phyloP scores from a whole-genome alignment of 2,113 vertebrate species.

The Aphyosemion australe region DNA sequence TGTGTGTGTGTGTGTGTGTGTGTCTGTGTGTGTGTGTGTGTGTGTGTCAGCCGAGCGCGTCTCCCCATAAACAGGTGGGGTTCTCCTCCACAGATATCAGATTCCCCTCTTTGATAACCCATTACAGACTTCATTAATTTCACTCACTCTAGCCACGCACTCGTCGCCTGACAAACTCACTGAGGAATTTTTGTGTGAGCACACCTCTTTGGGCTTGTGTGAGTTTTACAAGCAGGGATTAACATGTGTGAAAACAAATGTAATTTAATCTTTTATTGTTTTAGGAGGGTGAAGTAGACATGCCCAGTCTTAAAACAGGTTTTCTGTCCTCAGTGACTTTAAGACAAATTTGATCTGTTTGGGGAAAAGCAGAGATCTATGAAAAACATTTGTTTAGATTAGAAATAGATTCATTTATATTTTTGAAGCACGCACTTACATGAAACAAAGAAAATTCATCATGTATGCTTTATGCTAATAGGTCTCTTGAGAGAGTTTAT shows the following conservation, averaged over 20 bases:
- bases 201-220: slow-evolving; percentile 65
- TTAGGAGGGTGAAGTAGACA: slow-evolving; percentile 49
- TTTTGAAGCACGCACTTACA: background rate
- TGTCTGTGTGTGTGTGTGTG: slow-evolving; percentile 1
- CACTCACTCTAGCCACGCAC: slow-evolving; percentile 61
- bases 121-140: slow-evolving; percentile 79
- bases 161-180: slow-evolving; percentile 58
- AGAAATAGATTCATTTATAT: background rate
- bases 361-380: background rate
- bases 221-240: slow-evolving; percentile 74
- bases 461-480: slow-evolving; percentile 20
- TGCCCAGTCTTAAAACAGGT: slow-evolving; percentile 33
- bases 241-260: slow-evolving; percentile 78
- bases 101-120: slow-evolving; percentile 79
- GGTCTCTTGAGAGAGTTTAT: slow-evolving; percentile 38
- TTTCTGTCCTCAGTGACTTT: background rate
- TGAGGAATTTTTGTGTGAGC: slow-evolving; percentile 68
- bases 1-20: slow-evolving; percentile 5
- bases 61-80: slow-evolving; percentile 72
- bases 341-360: slow-evolving; percentile 1
- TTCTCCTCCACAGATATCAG: slow-evolving; percentile 68
- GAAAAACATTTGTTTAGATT: background rate
- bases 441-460: background rate
- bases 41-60: slow-evolving; percentile 32
- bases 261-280: slow-evolving; percentile 70